These are phyloP conservation scores for Agelastica alni DNA, from an alignment of 2,888 invertebrate species.

Conservation along the genomic window DNA sequence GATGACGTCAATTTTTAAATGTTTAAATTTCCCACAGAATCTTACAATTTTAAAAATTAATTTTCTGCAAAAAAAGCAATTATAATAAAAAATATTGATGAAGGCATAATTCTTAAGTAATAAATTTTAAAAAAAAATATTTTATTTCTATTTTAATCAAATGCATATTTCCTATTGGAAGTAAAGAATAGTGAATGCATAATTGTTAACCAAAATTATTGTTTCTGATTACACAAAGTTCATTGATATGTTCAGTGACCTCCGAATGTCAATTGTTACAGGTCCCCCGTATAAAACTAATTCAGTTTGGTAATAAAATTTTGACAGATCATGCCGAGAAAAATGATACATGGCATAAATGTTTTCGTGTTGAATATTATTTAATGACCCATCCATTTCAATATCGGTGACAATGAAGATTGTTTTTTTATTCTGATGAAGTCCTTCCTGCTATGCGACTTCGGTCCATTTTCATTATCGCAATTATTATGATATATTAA, in stretches of 20 bases:
- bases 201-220: too few relatives aligned
- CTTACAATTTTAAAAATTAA: too few relatives aligned
- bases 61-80: too few relatives aligned
- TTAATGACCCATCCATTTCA: slow-evolving; percentile 34
- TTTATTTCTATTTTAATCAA: too few relatives aligned
- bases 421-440: slow-evolving; percentile 29
- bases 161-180: too few relatives aligned
- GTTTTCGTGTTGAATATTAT: slow-evolving; percentile 31
- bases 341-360: slow-evolving; percentile 25
- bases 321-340: slow-evolving; percentile 28
- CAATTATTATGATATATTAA: not conserved
- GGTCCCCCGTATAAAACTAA: not conserved
- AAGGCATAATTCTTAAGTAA: too few relatives aligned
- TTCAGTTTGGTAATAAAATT: slow-evolving; percentile 26
- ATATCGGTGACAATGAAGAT: slow-evolving; percentile 30
- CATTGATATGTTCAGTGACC: not conserved
- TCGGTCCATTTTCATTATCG: not conserved
- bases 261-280: not conserved
- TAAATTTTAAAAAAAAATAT: too few relatives aligned
- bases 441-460: slow-evolving; percentile 12
- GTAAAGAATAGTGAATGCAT: too few relatives aligned
- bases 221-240: too few relatives aligned
- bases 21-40: too few relatives aligned
- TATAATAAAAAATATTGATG: too few relatives aligned
- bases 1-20: too few relatives aligned